Evolutionary conservation across 2,113 vertebrate species (phyloP).

Genomic region (Acrocephalus kingi): DNA sequence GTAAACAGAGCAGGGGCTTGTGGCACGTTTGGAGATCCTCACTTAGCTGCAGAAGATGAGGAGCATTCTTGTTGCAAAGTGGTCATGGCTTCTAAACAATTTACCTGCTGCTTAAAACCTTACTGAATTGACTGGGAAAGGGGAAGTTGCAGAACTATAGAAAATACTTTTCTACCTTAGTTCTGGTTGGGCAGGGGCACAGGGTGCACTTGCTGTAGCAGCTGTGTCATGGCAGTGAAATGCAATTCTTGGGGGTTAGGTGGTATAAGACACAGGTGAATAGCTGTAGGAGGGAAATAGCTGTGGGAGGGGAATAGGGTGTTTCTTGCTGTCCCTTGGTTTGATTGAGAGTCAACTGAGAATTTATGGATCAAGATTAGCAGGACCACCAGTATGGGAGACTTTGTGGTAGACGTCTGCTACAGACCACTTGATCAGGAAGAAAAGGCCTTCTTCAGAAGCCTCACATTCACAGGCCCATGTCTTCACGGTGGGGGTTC

Average conservation of each 20-base stretch:
- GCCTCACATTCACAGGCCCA: not conserved
- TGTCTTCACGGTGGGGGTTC: not conserved
- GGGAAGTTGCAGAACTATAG: not conserved
- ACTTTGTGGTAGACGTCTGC: not conserved
- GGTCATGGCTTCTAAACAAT: not conserved
- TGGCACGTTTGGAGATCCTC: not conserved
- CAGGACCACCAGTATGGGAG: not conserved
- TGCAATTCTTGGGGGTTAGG: not conserved
- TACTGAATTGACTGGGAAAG: not conserved
- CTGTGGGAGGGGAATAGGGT: not conserved
- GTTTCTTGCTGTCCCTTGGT: not conserved
- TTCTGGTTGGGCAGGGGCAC: not conserved
- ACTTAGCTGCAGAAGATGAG: not conserved
- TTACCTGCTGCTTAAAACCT: not conserved
- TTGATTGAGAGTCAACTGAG: not conserved
- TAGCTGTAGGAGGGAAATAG: not conserved
- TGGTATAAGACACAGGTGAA: not conserved
- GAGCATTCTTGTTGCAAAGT: not conserved
- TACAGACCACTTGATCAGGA: not conserved
- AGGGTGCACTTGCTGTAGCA: not conserved
- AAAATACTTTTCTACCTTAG: not conserved
- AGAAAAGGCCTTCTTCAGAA: not conserved
- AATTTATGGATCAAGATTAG: not conserved
- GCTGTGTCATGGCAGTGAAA: not conserved
- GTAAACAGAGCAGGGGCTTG: not conserved